phyloP scores from a whole-genome alignment of 2,888 invertebrate species.

The Diploptera punctata region DNA sequence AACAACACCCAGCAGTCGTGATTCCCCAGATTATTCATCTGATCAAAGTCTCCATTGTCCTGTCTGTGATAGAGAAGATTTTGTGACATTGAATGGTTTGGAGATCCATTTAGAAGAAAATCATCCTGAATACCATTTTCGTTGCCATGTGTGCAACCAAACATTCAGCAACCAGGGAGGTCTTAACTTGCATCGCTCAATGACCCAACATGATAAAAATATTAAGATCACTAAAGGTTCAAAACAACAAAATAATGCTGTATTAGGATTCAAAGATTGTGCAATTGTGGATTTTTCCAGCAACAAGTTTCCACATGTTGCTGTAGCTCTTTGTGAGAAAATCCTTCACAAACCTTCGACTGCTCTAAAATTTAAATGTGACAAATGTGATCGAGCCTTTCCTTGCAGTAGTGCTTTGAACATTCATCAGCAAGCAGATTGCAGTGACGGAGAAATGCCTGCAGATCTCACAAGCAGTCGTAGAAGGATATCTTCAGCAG shows the following conservation, averaged over 20 bases:
- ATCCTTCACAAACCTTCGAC: slow-evolving; percentile 64
- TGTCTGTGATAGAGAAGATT: slow-evolving; percentile 68
- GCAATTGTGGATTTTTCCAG: slow-evolving; percentile 82
- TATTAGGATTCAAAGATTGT: slow-evolving; percentile 73
- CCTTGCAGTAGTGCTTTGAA: slow-evolving; percentile 72
- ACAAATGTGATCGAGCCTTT: slow-evolving; percentile 73
- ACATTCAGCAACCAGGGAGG: slow-evolving; percentile 76
- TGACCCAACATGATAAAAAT: slow-evolving; percentile 58
- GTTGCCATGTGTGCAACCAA: slow-evolving; percentile 76
- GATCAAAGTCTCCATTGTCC: slow-evolving; percentile 58
- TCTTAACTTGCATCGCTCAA: slow-evolving; percentile 72
- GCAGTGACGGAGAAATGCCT: slow-evolving; percentile 52
- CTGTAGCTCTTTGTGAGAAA: slow-evolving; percentile 74
- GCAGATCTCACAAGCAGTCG: slow-evolving; percentile 42
- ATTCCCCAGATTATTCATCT: slow-evolving; percentile 48
- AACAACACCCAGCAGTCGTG: background rate
- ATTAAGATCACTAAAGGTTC: slow-evolving; percentile 16
- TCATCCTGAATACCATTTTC: slow-evolving; percentile 70
- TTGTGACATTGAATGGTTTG: slow-evolving; percentile 63
- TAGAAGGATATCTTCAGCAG: background rate
- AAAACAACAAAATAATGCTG: slow-evolving; percentile 45
- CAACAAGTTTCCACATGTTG: slow-evolving; percentile 80
- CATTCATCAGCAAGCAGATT: slow-evolving; percentile 61
- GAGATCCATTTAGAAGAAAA: slow-evolving; percentile 70
- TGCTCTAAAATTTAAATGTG: slow-evolving; percentile 69